These are phyloP conservation scores for Nymphalis io DNA, from an alignment of 1,140 invertebrate species.

Conservation along the genomic window DNA sequence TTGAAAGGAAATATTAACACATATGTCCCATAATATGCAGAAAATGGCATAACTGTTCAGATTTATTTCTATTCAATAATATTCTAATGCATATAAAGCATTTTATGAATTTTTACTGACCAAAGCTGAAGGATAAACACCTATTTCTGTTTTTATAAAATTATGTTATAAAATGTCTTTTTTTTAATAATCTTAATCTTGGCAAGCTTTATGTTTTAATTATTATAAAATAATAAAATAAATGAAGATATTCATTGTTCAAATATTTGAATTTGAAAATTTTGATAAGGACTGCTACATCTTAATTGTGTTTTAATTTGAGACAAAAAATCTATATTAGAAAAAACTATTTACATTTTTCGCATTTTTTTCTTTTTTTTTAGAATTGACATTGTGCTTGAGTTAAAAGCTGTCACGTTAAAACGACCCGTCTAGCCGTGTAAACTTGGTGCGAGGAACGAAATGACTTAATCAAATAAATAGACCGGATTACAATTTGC, in stretches of 20 bases:
- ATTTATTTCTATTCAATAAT: background rate
- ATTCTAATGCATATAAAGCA: background rate
- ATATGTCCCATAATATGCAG: constrained; percentile 6
- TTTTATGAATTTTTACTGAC: too few relatives aligned
- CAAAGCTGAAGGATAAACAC: too few relatives aligned
- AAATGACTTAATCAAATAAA: background rate
- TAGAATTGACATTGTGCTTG: background rate
- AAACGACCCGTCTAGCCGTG: background rate
- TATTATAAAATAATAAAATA: too few relatives aligned
- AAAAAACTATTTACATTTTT: background rate
- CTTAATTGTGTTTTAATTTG: background rate
- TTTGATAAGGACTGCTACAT: too few relatives aligned
- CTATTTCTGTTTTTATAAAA: too few relatives aligned
- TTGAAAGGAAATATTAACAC: constrained; percentile 10
- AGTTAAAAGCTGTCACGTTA: background rate
- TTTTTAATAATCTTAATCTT: too few relatives aligned
- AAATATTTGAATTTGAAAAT: too few relatives aligned
- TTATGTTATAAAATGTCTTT: too few relatives aligned
- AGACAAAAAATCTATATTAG: background rate
- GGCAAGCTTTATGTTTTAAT: too few relatives aligned
- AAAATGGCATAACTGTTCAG: background rate
- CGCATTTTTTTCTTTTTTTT: background rate
- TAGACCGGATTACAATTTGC: background rate
- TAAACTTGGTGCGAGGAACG: background rate
- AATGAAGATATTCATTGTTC: too few relatives aligned